These are phyloP conservation scores for Mionectes olivaceus DNA, from an alignment of 2,797 vertebrate species.

Conservation along the genomic window DNA sequence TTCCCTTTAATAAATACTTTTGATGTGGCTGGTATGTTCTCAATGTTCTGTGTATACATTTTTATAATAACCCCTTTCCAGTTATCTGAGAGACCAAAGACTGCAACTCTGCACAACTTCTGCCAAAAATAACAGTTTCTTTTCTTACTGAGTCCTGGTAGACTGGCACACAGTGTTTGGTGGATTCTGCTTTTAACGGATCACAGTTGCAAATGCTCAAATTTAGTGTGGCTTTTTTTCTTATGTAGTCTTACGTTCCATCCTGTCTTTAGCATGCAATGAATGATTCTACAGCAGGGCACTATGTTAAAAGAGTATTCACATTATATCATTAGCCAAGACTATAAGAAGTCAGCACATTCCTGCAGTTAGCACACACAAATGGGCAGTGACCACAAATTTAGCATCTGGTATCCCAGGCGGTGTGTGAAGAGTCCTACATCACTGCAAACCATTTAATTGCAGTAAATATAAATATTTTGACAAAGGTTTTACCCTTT, in stretches of 20 bases:
- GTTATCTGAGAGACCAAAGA: background rate
- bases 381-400: background rate
- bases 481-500: background rate
- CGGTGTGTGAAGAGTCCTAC: background rate
- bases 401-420: background rate
- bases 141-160: background rate
- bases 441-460: background rate
- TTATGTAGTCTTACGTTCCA: background rate
- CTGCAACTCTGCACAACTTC: background rate
- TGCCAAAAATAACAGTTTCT: background rate
- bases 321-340: background rate
- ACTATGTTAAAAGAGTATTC: background rate
- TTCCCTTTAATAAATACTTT: background rate
- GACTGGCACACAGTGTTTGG: fast-evolving
- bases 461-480: background rate
- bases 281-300: background rate
- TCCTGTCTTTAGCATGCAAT: background rate
- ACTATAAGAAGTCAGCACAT: background rate
- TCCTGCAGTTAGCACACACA: background rate
- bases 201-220: background rate
- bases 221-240: background rate
- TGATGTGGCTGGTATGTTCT: background rate
- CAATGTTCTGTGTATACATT: background rate
- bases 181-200: background rate
- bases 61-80: background rate